A percentile compares a stretch with the other conserved stretches of the same genome.
Evolutionary conservation across 2,888 invertebrate species (phyloP).

Genomic region (Temnothorax ravouxi): DNA sequence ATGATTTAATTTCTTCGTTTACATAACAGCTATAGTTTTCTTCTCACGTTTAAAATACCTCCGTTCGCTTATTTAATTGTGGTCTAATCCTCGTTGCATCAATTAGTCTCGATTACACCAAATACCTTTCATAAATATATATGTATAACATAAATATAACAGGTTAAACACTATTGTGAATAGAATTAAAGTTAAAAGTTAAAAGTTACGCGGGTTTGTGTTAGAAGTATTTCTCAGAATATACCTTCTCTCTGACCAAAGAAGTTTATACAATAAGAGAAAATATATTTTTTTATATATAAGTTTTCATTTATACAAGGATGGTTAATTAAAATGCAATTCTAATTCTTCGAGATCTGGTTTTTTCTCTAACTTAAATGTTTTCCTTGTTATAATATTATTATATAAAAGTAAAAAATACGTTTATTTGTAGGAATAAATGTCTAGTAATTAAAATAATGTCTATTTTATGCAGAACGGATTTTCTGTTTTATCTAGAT

Average conservation of each 20-base stretch:
- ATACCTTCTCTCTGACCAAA: background rate
- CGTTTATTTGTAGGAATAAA: background rate
- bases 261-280: background rate
- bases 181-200: conserved; percentile 20
- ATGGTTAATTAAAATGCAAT: background rate
- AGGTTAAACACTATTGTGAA: background rate
- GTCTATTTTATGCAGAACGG: background rate
- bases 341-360: background rate
- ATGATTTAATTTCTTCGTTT: background rate
- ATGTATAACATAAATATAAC: background rate
- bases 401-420: too few relatives aligned
- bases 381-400: background rate
- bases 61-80: conserved; percentile 21
- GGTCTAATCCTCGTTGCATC: conserved; percentile 34
- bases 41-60: background rate
- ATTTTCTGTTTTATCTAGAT: background rate
- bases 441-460: background rate
- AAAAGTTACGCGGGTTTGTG: background rate
- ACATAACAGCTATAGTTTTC: background rate
- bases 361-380: background rate
- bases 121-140: conserved; percentile 49
- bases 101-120: conserved; percentile 54
- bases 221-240: background rate
- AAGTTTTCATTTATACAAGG: background rate
- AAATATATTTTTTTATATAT: background rate